These are phyloP conservation scores for Drosophila busckii DNA, from an alignment of 1,140 invertebrate species.

Conservation along the genomic window DNA sequence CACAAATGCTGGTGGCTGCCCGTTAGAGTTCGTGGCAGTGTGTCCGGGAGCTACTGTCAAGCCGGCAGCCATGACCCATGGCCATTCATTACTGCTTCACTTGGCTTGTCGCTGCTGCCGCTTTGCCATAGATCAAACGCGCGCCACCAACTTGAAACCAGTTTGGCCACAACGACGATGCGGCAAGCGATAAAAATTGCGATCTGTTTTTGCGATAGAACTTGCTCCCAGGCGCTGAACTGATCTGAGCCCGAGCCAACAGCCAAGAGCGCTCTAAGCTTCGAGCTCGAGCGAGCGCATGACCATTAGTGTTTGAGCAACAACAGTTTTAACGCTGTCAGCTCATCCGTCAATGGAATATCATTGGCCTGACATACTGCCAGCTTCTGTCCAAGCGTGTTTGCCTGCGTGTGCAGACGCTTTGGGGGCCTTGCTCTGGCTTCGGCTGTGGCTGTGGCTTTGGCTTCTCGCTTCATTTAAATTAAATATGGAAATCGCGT, in stretches of 20 bases:
- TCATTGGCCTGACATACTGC: conserved; percentile 74
- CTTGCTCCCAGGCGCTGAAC: too few relatives aligned
- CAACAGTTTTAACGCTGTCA: conserved; percentile 79
- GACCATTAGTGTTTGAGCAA: conserved; percentile 77
- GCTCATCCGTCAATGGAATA: conserved; percentile 79
- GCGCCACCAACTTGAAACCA: conserved; percentile 43
- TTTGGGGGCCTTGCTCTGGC: conserved; percentile 16
- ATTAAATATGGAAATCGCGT: conserved; percentile 78
- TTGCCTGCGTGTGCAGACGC: conserved; percentile 3
- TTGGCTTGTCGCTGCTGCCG: conserved; percentile 35
- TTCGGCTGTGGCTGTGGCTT: conserved; percentile 5
- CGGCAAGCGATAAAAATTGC: conserved; percentile 41
- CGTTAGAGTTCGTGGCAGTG: conserved; percentile 24
- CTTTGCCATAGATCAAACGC: conserved; percentile 71
- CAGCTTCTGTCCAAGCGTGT: conserved; percentile 40
- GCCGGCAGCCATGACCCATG: conserved; percentile 72
- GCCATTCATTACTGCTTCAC: conserved; percentile 74
- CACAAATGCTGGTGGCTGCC: conserved; percentile 22
- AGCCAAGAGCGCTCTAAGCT: too few relatives aligned
- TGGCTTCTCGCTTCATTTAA: conserved; percentile 60
- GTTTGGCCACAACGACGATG: conserved; percentile 25
- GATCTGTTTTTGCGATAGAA: conserved; percentile 45
- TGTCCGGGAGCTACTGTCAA: conserved; percentile 39
- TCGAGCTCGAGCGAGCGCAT: too few relatives aligned
- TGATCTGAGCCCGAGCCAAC: too few relatives aligned